Base-by-base conservation (phyloP, 2,797 vertebrate genomes). In the Ctenopoma multispine region DNA sequence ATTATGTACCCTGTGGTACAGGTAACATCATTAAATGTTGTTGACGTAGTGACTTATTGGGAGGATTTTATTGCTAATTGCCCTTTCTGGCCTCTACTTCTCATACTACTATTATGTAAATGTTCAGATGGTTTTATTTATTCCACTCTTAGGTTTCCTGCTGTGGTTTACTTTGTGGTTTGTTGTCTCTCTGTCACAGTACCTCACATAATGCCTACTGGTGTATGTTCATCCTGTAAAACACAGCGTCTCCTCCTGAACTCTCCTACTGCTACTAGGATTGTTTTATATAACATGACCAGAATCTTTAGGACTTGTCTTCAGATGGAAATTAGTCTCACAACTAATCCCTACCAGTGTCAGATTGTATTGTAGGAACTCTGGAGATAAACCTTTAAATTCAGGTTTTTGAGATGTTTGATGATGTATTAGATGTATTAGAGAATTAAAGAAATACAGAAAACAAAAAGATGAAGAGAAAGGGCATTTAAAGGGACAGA, bases 141-240 rank as follows among this genome's bases (percentile, higher is more conserved):
- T 63, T 72, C 8, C 2, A 8, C 58, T 46, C 24, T 44, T 21
- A 4, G 18, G 43, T 40, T 36, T 23, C 13, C 34, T 62, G 31
- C 40, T 57, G 17, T 29, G 53, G 67, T 83, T 75, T 66, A 48
- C 46, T 40, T 36, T 40, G 77, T 75, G 69, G 79, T 70, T 70
- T 79, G 51, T 50, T 75, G 51, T 56, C 57, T 60, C 69, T 65
- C 53, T 1, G 61, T 65, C 67, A 51, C 58, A 27, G 63, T 13
- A n/a, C 64, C 75, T 85, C 83, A 78, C 75, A 79, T 84, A 80
- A 71, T 54, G 53, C 79, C 59, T 50, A 51, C 46, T 83, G 65
- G n/a, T 49, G 11, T 63, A 21, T 67, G 66, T 50, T 69, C 75
- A 34, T 71, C 55, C 57, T 63, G 53, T n/a, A 34, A 65, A 76